Base-by-base conservation (phyloP, 1,140 invertebrate genomes). In the Drosophila punjabiensis region DNA sequence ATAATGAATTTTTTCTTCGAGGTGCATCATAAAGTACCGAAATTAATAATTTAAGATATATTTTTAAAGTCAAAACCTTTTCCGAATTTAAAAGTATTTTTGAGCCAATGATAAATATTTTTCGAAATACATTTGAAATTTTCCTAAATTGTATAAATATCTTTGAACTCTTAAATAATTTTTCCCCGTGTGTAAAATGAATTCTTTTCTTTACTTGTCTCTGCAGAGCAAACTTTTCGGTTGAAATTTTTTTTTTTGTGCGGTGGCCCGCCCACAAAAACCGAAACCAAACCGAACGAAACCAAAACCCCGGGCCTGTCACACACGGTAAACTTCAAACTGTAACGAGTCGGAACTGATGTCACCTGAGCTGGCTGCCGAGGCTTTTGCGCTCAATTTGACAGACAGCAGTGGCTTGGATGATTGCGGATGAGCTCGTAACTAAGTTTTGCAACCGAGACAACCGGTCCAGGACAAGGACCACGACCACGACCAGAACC, bases 301-400 rank as follows among this genome's bases (percentile, higher is more conserved):
- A 37, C 50, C 45, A 60, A 53, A 71, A 24, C 50, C 45, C 71
- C 41, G 60, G 80, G 65, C 78, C 81, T 88, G 85, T 89, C 86
- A 85, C 79, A 81, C 78, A 67, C 85, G 78, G 79, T 88, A 88
- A 88, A 88, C 81, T 89, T 89, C 85, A 88, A 89, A 89, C 85
- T 87, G 83, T 87, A 86, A 82, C 83, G 83, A 86, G 70, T 68
- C 83, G 83, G 83, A 86, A 86, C 83, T 89, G 81, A 89, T 89
- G 86, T 64, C 81, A 89, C 81, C 85, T 88, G 81, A 81, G 79
- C 55, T 68, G 62, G 66, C 67, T 87, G 81, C 76, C 75, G 47
- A 73, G 82, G 85, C 76, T 90, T 89, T 90, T 85, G 75, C 86
- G 86, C 81, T 89, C 86, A 89, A 89, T 89, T 89, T 89, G 79